These are phyloP conservation scores for Pocillopora damicornis DNA, from an alignment of 64 coral and sea anemone genomes.

Conservation along the genomic window DNA sequence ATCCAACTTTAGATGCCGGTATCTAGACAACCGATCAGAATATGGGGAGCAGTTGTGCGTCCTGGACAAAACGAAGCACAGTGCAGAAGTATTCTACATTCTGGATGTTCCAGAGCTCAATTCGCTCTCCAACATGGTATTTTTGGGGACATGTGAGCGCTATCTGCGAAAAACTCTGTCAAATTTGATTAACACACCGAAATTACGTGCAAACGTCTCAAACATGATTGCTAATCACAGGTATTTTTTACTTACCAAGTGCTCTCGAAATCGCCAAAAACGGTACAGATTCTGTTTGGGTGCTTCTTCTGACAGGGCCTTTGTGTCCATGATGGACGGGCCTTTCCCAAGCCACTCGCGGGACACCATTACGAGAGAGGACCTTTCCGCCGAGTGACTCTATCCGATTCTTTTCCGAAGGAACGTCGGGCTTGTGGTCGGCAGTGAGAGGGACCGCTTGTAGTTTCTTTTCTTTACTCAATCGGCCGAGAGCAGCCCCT, in stretches of 20 bases:
- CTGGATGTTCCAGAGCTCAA: too few species aligned
- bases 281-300: conserved; percentile 80
- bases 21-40: too few species aligned
- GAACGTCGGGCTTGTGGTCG: conserved; percentile 93
- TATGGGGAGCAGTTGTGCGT: too few species aligned
- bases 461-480: conserved; percentile 37
- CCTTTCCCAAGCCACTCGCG: conserved; percentile 89
- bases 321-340: conserved; percentile 73
- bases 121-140: too few species aligned
- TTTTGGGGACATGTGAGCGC: too few species aligned
- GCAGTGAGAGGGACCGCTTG: conserved; percentile 69
- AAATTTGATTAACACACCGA: neutral
- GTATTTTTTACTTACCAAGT: conserved; percentile 51
- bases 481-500: conserved; percentile 60
- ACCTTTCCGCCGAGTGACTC: conserved; percentile 78
- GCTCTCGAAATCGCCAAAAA: conserved; percentile 88
- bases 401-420: conserved; percentile 76
- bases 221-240: neutral
- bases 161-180: neutral
- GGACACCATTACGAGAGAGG: conserved; percentile 74
- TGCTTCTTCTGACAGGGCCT: conserved; percentile 89
- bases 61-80: too few species aligned
- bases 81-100: too few species aligned
- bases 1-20: too few species aligned
- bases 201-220: neutral